phyloP scores from a whole-genome alignment of 2,888 invertebrate species.

The Geophilus truncorum region DNA sequence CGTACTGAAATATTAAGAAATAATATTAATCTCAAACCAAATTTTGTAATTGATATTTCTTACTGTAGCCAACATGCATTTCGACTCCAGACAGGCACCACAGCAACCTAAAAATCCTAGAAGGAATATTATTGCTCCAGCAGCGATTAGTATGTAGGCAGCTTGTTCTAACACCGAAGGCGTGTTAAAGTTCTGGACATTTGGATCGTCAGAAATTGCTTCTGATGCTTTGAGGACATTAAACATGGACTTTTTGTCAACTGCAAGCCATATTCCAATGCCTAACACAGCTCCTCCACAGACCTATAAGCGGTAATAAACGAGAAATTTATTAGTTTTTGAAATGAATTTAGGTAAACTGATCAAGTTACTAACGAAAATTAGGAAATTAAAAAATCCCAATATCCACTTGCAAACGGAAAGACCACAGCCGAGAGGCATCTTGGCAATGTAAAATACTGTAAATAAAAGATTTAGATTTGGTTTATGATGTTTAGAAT shows the following conservation, averaged over 20 bases:
- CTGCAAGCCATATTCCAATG: constrained; percentile 64
- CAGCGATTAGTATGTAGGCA: constrained; percentile 63
- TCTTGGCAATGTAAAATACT: constrained; percentile 14
- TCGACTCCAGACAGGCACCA: constrained; percentile 63
- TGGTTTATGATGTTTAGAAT: background rate
- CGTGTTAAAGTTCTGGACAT: constrained; percentile 55
- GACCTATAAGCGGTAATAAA: constrained; percentile 50
- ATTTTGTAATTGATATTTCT: constrained; percentile 47
- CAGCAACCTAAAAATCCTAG: constrained; percentile 68
- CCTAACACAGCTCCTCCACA: constrained; percentile 61
- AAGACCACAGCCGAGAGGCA: constrained; percentile 55
- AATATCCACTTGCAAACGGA: constrained; percentile 65
- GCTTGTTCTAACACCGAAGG: constrained; percentile 61
- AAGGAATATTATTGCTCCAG: constrained; percentile 64
- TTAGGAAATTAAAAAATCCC: constrained; percentile 66
- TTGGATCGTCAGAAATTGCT: background rate
- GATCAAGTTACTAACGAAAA: constrained; percentile 71
- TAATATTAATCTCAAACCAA: background rate
- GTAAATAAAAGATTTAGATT: too few relatives aligned
- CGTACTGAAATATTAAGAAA: constrained; percentile 58
- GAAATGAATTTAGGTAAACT: too few relatives aligned
- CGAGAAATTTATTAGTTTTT: background rate
- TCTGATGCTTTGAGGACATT: constrained; percentile 57
- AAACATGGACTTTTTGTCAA: constrained; percentile 63
- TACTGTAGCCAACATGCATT: constrained; percentile 63